Percentiles rank a stretch among this genome's conserved stretches.
Evolutionary conservation across 2,888 invertebrate genomes (phyloP).

Genomic region (Hyalella azteca): DNA sequence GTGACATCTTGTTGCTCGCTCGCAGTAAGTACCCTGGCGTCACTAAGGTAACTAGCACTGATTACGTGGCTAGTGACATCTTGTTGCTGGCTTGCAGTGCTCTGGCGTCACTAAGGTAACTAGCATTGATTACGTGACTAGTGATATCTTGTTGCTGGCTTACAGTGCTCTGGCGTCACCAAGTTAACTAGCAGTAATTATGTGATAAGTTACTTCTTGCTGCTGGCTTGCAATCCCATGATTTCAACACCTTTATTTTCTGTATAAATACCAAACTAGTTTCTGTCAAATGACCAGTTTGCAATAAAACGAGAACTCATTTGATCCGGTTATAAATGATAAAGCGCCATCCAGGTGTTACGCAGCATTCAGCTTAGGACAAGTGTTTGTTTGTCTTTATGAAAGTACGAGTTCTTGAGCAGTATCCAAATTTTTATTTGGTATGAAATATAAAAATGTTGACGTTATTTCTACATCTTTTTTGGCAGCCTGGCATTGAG

Average conservation of each 20-base stretch:
- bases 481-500: conserved; percentile 73
- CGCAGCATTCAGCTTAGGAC: no score
- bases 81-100: conserved; percentile 76
- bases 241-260: conserved; percentile 64
- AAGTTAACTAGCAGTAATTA: conserved; percentile 62
- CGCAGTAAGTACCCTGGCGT: conserved; percentile 70
- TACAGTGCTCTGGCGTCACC: conserved; percentile 70
- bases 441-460: no score
- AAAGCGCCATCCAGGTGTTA: no score
- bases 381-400: no score
- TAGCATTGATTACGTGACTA: background rate
- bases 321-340: no score
- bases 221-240: conserved; percentile 78
- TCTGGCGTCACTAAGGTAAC: conserved; percentile 66
- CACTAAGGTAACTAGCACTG: conserved; percentile 64
- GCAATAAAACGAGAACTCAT: no score
- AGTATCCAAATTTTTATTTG: no score
- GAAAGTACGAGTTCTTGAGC: no score
- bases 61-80: background rate
- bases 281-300: no score
- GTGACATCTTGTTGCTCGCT: conserved; percentile 70
- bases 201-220: background rate
- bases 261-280: no score
- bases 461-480: conserved; percentile 34
- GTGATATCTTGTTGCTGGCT: conserved; percentile 70